Percentiles rank a stretch among this genome's conserved stretches.
phyloP scores from a whole-genome alignment of 2,113 vertebrate genomes.

The Dunckerocampus dactyliophorus region DNA sequence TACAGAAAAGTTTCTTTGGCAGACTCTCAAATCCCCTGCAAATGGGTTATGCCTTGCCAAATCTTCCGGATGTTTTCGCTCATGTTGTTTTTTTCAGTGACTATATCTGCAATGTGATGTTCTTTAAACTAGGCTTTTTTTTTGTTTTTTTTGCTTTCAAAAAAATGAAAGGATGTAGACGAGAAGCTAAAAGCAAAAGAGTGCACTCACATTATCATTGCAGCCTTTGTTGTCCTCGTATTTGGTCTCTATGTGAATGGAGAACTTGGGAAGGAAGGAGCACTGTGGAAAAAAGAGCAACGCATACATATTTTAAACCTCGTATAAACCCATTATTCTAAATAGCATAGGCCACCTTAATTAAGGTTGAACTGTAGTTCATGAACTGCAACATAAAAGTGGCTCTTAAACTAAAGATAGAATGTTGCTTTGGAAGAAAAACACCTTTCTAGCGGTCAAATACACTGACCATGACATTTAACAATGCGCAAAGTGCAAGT shows the following conservation, averaged over 20 bases:
- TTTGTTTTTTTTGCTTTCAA: no score
- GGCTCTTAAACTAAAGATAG: not conserved
- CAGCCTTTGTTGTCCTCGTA: slow-evolving; percentile 72
- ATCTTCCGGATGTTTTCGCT: slow-evolving; percentile 19
- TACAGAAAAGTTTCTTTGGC: slow-evolving; percentile 31
- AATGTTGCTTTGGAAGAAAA: not conserved
- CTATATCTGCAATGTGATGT: slow-evolving; percentile 13
- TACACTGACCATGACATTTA: not conserved
- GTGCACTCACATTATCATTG: slow-evolving; percentile 65
- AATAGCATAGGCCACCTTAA: not conserved
- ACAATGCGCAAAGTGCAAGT: no score
- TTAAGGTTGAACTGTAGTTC: not conserved
- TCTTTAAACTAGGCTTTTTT: slow-evolving; percentile 5
- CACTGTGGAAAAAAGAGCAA: slow-evolving; percentile 43
- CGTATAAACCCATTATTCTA: no score
- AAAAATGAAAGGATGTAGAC: no score
- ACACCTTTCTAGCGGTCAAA: not conserved
- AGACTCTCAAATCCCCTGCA: slow-evolving; percentile 15
- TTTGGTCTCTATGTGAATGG: slow-evolving; percentile 73
- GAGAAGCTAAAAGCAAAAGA: not conserved
- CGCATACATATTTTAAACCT: not conserved
- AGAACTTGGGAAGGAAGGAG: slow-evolving; percentile 71
- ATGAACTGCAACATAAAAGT: not conserved
- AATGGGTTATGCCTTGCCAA: slow-evolving; percentile 19
- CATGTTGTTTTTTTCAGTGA: slow-evolving; percentile 5